Conservation (phyloP, 2,797 vertebrate species). For the Rhabdomys pumilio region DNA sequence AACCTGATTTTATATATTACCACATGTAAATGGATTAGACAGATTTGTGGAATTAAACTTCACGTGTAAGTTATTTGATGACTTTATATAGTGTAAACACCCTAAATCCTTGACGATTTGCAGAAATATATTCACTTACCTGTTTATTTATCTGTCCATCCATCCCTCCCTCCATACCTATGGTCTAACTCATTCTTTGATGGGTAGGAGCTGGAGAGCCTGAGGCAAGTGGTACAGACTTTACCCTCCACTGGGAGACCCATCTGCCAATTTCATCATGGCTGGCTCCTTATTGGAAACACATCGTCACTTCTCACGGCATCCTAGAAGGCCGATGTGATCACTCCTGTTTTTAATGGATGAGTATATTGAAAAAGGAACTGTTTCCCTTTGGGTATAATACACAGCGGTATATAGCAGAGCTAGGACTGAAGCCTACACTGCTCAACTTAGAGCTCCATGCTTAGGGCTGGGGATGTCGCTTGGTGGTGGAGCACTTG, state of each 20-base stretch:
- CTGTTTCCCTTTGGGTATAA: too few species aligned
- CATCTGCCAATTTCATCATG: background rate
- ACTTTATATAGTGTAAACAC: background rate
- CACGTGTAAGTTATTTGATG: background rate
- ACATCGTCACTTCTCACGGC: background rate
- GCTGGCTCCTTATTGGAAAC: background rate
- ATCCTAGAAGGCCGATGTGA: background rate
- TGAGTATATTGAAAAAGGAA: background rate
- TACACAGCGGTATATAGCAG: background rate
- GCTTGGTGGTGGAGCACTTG: background rate
- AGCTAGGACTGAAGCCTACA: background rate
- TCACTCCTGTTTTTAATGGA: background rate
- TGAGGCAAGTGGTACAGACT: background rate
- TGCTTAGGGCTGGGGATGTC: background rate
- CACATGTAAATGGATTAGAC: background rate
- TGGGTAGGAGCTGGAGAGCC: background rate
- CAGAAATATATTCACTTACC: background rate
- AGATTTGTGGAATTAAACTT: background rate
- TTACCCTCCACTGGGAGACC: too few species aligned
- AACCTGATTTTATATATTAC: background rate
- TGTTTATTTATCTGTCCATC: background rate
- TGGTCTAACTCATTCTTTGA: background rate
- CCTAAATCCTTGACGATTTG: conserved; percentile 12
- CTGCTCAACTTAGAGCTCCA: background rate
- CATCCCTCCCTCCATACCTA: background rate